These are phyloP conservation scores for Chelidonichthys spinosus DNA, from an alignment of 2,797 vertebrate genomes.

Conservation along the genomic window DNA sequence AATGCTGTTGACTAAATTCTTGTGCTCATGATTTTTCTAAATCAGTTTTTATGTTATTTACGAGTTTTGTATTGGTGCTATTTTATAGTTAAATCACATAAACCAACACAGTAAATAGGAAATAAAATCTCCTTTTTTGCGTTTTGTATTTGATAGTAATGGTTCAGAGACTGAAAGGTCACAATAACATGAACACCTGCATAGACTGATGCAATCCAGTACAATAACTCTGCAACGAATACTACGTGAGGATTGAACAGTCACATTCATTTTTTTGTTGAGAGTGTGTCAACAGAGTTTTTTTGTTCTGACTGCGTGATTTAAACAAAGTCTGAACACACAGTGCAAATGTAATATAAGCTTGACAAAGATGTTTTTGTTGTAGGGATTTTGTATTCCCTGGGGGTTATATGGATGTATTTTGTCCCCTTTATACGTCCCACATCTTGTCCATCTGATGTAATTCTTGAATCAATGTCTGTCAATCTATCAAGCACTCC, in stretches of 20 bases:
- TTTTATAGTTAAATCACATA: background rate
- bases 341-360: conserved; percentile 19
- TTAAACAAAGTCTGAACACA: conserved; percentile 11
- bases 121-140: background rate
- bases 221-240: background rate
- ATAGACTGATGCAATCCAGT: background rate
- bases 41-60: background rate
- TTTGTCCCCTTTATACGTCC: background rate
- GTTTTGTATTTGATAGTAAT: background rate
- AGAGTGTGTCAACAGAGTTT: conserved; percentile 19
- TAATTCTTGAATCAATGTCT: background rate
- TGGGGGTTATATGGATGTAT: background rate
- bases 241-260: background rate
- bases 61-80: background rate
- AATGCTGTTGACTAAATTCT: conserved; percentile 1
- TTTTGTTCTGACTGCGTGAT: background rate
- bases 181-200: background rate
- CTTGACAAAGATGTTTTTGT: conserved; percentile 15
- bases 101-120: background rate
- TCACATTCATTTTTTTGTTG: background rate
- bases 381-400: background rate
- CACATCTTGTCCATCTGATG: background rate
- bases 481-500: background rate
- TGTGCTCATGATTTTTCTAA: background rate
- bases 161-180: background rate